Percentiles rank a stretch among this genome's conserved stretches.
Evolutionary conservation across 2,113 vertebrate genomes (phyloP).

Genomic region (Passer domesticus): DNA sequence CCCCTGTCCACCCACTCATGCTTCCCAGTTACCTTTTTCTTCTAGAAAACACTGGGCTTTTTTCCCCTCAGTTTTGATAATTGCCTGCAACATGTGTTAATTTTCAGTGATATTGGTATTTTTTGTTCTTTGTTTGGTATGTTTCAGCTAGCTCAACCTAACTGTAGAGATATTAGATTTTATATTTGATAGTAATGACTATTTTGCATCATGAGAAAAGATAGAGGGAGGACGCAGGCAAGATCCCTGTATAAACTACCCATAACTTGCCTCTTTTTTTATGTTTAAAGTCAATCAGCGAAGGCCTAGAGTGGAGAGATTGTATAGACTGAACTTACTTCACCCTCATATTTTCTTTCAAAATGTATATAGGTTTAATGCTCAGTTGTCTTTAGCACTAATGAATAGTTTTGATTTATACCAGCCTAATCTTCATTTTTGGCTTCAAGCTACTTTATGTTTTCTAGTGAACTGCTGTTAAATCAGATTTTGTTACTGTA

Average conservation of each 20-base stretch:
- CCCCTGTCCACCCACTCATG: rapidly evolving
- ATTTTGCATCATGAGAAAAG: neutral
- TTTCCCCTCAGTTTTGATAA: neutral
- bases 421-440: neutral
- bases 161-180: neutral
- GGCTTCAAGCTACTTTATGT: conserved; percentile 30
- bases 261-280: neutral
- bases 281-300: neutral
- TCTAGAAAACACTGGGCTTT: neutral
- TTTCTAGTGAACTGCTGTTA: neutral
- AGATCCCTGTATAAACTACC: neutral
- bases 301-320: neutral
- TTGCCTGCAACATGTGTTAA: neutral
- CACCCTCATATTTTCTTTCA: neutral
- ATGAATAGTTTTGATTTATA: neutral
- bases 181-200: neutral
- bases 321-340: neutral
- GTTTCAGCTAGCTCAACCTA: neutral
- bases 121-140: neutral
- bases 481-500: conserved; percentile 27
- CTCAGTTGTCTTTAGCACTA: neutral
- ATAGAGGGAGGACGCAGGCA: neutral
- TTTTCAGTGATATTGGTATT: neutral
- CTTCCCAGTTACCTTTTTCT: neutral
- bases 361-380: neutral